Base-by-base conservation (phyloP, 2,888 invertebrate genomes). In the Charanyca ferruginea region DNA sequence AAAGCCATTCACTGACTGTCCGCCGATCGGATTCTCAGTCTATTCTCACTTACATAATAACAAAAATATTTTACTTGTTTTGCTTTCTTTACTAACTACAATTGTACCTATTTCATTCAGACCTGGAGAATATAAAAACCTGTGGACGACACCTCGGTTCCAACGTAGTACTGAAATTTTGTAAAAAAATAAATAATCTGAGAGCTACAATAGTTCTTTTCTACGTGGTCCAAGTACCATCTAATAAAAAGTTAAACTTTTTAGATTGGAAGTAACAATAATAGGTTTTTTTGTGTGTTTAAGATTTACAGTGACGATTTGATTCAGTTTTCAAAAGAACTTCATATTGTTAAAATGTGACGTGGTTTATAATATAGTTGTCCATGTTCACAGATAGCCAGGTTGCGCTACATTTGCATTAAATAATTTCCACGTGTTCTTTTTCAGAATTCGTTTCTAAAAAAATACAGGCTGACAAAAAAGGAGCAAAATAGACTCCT, bases 1-100 rank as follows among this genome's bases (percentile, higher is more conserved):
- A 86, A 84, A 84, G 85, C 91, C 92, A 89, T 90, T 93, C 93
- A 92, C 93, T 87, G 83, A 54, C 83, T 81, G 83, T 84, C 85
- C 79, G 80, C 82, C 85, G 85, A 88, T 84, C 85, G 76, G 85
- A 89, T 89, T 89, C 83, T 83, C 80, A 85, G 83, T 83, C 85
- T 84, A 62, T 73, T 79, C 73, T 79, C 62, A 73, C 80, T 94
- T 94, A 91, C 88, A 87, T 92, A 93, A 94, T 79, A 84, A 84
- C 83, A 81, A 88, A 73, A 90, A 90, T 86, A 90, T 88, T 90
- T 85, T 49, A 85, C 85, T 89, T 80, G 80, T 85, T 89, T 90
- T 86, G 80, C 84, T 87, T 78, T 32, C 42, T 32, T 66, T 69
- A 52, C 11, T n/a, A 52, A 66, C 35, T 28, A 47, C 58, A 61